Evolutionary conservation across 2,888 invertebrate species (phyloP), one percentile per base, ranked within the genome.

Genomic region (Lasioglossum marginatum): DNA sequence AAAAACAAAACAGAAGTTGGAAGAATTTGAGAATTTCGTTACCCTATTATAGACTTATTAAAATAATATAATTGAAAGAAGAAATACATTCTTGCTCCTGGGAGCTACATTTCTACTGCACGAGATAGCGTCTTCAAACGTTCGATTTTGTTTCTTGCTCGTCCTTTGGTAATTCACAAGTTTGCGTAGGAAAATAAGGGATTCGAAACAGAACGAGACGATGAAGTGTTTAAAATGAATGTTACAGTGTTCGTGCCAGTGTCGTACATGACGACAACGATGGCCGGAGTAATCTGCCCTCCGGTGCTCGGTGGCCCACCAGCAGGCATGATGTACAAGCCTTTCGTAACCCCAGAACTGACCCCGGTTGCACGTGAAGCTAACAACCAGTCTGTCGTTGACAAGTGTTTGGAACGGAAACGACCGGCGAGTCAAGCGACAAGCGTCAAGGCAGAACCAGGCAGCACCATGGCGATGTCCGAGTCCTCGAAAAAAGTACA

Each of bases 211-310:
- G 68, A 68, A 34, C 12, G 3, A 37, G 3, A 23, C 8, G 19
- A 68, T 23, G 2, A 12, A 37, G 37, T 4, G 23, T 68, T 37
- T 23, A 2, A n/a, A 40, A 23, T 40, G 2, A 70, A 66, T 81
- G 72, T 81, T 88, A 8, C 73, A 88, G 84, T 89, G 84, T 90
- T 89, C 75, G 85, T 88, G 63, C 85, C 96, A 96, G 96, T 97
- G 88, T 97, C 96, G 90, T 97, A 96, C 89, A 85, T 93, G n/a
- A 48, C 92, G 19, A 86, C 92, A n/a, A 80, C 92, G 8, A 96
- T 97, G 95, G 95, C 96, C 6, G 96, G 96, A 4, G 95, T 97
- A 88, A 96, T 97, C 94, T 97, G 96, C 92, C 96, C 96, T 88
- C 96, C 96, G 92, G 96, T 96, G 76, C 93, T 94, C 27, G 91